Base-by-base conservation (phyloP, 2,888 invertebrate genomes). In the Chamaedrilus cognettii region DNA sequence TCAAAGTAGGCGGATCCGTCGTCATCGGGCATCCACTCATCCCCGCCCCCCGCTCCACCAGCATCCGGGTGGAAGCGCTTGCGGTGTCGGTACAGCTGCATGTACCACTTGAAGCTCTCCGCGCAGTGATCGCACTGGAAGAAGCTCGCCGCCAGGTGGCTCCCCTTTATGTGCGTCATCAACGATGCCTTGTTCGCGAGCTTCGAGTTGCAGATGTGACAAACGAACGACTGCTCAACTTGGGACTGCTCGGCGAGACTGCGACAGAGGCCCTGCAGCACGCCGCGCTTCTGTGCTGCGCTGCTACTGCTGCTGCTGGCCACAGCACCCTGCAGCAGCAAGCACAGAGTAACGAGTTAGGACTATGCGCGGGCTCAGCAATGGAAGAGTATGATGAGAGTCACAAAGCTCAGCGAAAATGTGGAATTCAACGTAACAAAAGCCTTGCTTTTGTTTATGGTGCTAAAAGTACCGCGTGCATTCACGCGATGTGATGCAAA, bases 71-170 rank as follows among this genome's bases (percentile, higher is more conserved):
- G 60, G 2, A 19, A 42, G 34, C 63, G 49, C 33, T 69, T 69
- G 55, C 51, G 64, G 61, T 69, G 69, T 23, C 61, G 33, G 32
- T 62, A 57, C 51, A 69, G 67, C 42, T 67, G 67, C 64, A 64
- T 66, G 28, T 62, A 50, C 69, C 69, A 69, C 52, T 67, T 67
- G 61, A 69, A 69, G 34, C 68, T 69, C 11, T 11, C 42, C 30
- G 65, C 57, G 31, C 69, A 69, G 50, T 62, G 35, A 49, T 67
- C 56, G 59, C 69, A 69, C n/a, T 31, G 51, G 30, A 56, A 61
- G 19, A 66, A 55, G 30, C 66, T 63, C 3, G 26, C 57, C n/a
- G 66, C 69, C 33, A 66, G 55, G 31, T 69, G 69, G 4, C 58
- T 66, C 31, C 69, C 69, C 60, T 66, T 67, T 42, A 69, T 66